Evolutionary conservation across 2,888 invertebrate genomes (phyloP).

Genomic region (Parnassius glacialis): DNA sequence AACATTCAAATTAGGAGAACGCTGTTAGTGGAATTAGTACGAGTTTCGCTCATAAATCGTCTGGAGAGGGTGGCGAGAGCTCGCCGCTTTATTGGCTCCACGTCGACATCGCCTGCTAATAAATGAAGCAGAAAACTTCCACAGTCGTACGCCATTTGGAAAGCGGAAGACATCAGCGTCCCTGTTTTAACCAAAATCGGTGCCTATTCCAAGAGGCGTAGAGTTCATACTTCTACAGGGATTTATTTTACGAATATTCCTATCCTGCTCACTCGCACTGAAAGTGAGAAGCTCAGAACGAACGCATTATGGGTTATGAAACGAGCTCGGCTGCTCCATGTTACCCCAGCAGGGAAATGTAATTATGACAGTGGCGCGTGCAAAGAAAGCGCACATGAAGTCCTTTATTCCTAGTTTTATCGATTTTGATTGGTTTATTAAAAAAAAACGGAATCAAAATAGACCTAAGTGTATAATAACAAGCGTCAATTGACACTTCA

Average conservation of each 20-base stretch:
- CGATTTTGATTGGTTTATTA: too few species aligned
- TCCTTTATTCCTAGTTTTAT: slow-evolving; percentile 23
- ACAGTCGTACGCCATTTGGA: slow-evolving; percentile 64
- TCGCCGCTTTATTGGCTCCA: slow-evolving; percentile 69
- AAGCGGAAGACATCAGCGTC: slow-evolving; percentile 57
- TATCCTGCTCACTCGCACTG: slow-evolving; percentile 43
- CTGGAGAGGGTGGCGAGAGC: slow-evolving; percentile 67
- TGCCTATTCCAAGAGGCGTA: slow-evolving; percentile 46
- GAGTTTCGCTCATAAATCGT: slow-evolving; percentile 75
- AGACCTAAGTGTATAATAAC: too few species aligned
- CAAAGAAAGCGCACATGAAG: slow-evolving; percentile 67
- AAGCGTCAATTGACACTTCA: too few species aligned
- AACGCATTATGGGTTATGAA: slow-evolving; percentile 76
- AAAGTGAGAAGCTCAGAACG: slow-evolving; percentile 47
- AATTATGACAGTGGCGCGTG: slow-evolving; percentile 67
- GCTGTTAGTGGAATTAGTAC: slow-evolving; percentile 77
- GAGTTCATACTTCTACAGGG: slow-evolving; percentile 58
- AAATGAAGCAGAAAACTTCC: slow-evolving; percentile 79
- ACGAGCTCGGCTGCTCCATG: slow-evolving; percentile 71
- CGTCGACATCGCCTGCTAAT: slow-evolving; percentile 73
- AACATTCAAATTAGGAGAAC: slow-evolving; percentile 76
- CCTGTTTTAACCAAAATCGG: slow-evolving; percentile 51
- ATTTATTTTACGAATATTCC: slow-evolving; percentile 49
- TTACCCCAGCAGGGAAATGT: slow-evolving; percentile 67
- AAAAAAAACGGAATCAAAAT: too few species aligned